Percentiles rank a stretch among this genome's conserved stretches.
Conservation (phyloP, 2,888 invertebrate species). For the Tipula helvola region DNA sequence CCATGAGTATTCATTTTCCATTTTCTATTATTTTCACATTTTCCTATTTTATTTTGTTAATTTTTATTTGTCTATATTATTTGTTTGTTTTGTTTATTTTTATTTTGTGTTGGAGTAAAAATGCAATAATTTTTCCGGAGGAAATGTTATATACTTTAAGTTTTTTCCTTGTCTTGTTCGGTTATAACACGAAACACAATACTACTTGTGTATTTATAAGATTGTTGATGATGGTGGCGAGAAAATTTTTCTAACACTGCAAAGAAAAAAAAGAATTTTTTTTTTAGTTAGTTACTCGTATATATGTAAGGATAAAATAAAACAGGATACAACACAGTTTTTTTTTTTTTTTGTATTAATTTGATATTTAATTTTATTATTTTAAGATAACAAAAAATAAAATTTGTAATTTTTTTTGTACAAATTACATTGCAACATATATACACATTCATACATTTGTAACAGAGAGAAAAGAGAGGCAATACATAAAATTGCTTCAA, state of each 20-base stretch:
- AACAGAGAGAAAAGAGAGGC: neutral
- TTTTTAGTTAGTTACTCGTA: neutral
- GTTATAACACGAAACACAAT: neutral
- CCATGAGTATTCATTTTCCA: neutral
- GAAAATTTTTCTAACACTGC: neutral
- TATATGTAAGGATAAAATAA: neutral
- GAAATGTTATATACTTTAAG: neutral
- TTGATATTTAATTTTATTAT: neutral
- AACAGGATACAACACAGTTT: neutral
- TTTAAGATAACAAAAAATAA: neutral
- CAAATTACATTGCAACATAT: neutral
- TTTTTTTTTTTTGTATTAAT: neutral
- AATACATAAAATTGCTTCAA: neutral
- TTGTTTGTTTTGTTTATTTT: neutral
- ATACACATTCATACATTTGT: neutral
- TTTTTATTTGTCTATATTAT: neutral
- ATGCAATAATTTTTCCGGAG: conserved; percentile 4
- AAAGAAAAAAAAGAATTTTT: neutral
- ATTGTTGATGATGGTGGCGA: neutral
- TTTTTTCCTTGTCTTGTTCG: neutral
- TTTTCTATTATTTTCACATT: conserved; percentile 4
- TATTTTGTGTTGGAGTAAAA: neutral
- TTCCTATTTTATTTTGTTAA: neutral
- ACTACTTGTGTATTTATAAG: neutral
- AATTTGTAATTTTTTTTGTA: neutral